Conservation (phyloP, 2,888 invertebrate species). For the Drosophila dives region DNA sequence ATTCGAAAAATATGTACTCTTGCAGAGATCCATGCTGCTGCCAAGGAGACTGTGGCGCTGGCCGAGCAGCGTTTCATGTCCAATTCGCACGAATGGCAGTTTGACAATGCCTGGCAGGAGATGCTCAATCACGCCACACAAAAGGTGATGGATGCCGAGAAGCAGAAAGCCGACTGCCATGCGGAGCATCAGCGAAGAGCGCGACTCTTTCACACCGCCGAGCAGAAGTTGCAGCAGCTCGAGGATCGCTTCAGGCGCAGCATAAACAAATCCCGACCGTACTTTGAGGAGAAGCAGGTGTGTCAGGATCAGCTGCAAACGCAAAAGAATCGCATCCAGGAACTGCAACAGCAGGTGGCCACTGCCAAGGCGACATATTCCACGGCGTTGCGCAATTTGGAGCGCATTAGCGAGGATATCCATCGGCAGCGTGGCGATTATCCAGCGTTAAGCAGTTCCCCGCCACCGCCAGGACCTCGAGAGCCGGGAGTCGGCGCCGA, state of each 20-base stretch:
- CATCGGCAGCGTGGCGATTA: conserved; percentile 86
- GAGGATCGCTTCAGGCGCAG: conserved; percentile 93
- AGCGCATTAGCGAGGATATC: conserved; percentile 96
- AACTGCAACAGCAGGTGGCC: conserved; percentile 91
- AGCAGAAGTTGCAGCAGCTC: conserved; percentile 91
- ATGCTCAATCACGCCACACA: conserved; percentile 98
- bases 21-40: conserved; percentile 94
- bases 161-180: conserved; percentile 94
- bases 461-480: conserved; percentile 83
- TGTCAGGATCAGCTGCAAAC: conserved; percentile 94
- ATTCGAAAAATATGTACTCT: background rate
- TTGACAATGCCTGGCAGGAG: conserved; percentile 98
- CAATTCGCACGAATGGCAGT: conserved; percentile 87
- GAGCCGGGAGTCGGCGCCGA: conserved; percentile 93
- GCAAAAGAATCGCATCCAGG: conserved; percentile 93
- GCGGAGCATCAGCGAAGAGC: conserved; percentile 94
- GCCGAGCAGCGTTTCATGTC: conserved; percentile 91
- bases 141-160: conserved; percentile 97
- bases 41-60: conserved; percentile 95
- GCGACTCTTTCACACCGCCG: conserved; percentile 91
- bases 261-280: conserved; percentile 94
- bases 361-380: conserved; percentile 92
- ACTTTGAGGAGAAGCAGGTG: conserved; percentile 95
- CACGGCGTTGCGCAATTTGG: conserved; percentile 92
- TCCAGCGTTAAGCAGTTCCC: conserved; percentile 64